phyloP scores from a whole-genome alignment of 2,113 vertebrate genomes.

The Glareola pratincola region DNA sequence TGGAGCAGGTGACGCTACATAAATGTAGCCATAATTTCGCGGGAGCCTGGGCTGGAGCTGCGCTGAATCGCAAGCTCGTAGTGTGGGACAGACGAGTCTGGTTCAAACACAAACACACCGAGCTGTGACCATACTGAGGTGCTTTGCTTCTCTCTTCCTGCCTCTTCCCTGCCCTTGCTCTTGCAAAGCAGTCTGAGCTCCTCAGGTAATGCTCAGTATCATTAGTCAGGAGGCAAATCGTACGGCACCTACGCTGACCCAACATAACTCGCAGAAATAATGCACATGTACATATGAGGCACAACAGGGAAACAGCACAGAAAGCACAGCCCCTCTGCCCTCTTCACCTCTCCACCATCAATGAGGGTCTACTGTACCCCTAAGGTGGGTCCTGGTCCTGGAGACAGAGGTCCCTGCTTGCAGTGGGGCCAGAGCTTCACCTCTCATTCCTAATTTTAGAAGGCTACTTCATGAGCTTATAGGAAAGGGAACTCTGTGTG shows the following conservation, averaged over 20 bases:
- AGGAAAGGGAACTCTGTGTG: slow-evolving; percentile 55
- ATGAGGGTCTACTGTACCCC: neutral
- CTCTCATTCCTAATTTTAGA: slow-evolving; percentile 55
- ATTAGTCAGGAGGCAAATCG: neutral
- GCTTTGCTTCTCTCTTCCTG: neutral
- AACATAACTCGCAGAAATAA: neutral
- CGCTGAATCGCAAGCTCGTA: rapidly evolving
- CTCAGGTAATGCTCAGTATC: neutral
- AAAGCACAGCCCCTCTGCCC: neutral
- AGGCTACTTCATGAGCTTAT: neutral
- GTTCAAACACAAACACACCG: neutral
- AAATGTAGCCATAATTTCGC: neutral
- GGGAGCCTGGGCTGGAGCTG: neutral
- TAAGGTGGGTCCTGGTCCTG: neutral
- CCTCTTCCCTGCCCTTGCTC: neutral
- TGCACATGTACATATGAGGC: neutral
- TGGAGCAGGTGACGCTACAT: neutral
- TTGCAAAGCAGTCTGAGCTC: neutral
- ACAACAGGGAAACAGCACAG: neutral
- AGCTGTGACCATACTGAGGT: neutral
- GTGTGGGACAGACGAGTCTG: neutral
- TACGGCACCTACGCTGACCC: neutral
- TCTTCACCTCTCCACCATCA: neutral
- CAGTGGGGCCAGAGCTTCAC: neutral
- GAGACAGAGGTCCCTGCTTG: neutral